phyloP scores from a whole-genome alignment of 2,797 vertebrate genomes.

The Danio jaintianensis region DNA sequence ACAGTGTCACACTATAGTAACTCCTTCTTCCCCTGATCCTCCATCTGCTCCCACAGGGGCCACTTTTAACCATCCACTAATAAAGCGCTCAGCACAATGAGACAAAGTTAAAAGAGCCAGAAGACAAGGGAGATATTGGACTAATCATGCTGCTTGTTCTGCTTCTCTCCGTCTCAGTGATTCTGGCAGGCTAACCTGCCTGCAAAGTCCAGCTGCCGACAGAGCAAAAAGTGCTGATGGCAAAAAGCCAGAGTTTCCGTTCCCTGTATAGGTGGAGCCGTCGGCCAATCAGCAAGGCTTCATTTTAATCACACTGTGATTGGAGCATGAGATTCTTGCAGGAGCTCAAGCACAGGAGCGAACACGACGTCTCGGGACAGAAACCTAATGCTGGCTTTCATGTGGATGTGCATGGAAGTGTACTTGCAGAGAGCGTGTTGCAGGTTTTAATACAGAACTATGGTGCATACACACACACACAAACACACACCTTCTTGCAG shows the following conservation, averaged over 20 bases:
- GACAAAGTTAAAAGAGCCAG: conserved; percentile 13
- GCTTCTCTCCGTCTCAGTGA: neutral
- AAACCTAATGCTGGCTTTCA: neutral
- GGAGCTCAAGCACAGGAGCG: neutral
- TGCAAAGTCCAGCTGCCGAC: conserved; percentile 33
- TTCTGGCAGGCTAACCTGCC: conserved; percentile 21
- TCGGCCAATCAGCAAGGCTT: conserved; percentile 37
- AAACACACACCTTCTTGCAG: conserved; percentile 85
- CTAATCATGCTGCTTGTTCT: conserved; percentile 38
- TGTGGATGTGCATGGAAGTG: neutral
- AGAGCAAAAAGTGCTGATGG: conserved; percentile 34
- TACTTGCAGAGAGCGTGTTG: neutral
- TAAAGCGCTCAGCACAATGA: conserved; percentile 19
- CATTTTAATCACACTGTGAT: conserved; percentile 27
- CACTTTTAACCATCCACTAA: conserved; percentile 27
- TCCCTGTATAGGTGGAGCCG: conserved; percentile 19
- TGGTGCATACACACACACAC: conserved; percentile 33
- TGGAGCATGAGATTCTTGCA: neutral
- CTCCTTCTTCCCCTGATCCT: neutral
- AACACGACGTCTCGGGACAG: neutral
- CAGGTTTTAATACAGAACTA: neutral
- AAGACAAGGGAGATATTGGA: conserved; percentile 24
- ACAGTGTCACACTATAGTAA: conserved; percentile 7
- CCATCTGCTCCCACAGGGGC: neutral
- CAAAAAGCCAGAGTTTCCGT: conserved; percentile 30